These are phyloP conservation scores for Dynastes hyllus DNA, from an alignment of 2,888 invertebrate genomes.

Conservation along the genomic window DNA sequence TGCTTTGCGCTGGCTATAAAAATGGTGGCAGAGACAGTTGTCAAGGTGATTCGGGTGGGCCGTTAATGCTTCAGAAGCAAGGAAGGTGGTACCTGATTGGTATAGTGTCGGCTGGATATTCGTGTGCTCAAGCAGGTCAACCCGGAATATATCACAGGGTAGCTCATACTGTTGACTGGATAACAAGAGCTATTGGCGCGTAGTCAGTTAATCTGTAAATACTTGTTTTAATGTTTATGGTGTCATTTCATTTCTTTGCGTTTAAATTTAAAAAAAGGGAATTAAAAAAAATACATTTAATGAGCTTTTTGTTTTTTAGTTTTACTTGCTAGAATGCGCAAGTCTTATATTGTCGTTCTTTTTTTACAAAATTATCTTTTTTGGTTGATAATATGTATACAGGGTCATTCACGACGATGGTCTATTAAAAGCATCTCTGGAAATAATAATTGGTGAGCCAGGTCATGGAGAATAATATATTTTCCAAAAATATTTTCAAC, in stretches of 20 bases:
- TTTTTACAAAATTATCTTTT: too few relatives aligned
- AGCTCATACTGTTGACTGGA: conserved; percentile 95
- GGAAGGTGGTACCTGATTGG: conserved; percentile 91
- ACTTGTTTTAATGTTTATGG: conserved; percentile 9
- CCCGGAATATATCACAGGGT: conserved; percentile 96
- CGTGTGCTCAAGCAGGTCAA: conserved; percentile 93
- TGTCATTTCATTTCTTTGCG: conserved; percentile 13
- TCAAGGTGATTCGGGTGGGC: conserved; percentile 91
- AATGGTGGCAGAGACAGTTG: conserved; percentile 88
- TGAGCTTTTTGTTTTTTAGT: too few relatives aligned
- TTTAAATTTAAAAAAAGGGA: background rate
- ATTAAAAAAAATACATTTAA: too few relatives aligned
- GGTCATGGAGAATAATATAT: too few relatives aligned
- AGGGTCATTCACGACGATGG: too few relatives aligned
- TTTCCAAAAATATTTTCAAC: too few relatives aligned
- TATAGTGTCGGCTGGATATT: conserved; percentile 93
- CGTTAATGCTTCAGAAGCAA: conserved; percentile 89
- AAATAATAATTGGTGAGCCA: too few relatives aligned
- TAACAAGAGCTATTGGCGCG: conserved; percentile 78
- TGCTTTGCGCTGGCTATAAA: conserved; percentile 95
- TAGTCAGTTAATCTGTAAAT: conserved; percentile 56
- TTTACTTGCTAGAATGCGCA: too few relatives aligned
- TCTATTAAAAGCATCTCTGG: too few relatives aligned
- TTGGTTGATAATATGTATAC: too few relatives aligned
- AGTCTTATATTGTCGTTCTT: too few relatives aligned